Conservation (phyloP, 1,140 invertebrate species). For the Papilio dardanus region DNA sequence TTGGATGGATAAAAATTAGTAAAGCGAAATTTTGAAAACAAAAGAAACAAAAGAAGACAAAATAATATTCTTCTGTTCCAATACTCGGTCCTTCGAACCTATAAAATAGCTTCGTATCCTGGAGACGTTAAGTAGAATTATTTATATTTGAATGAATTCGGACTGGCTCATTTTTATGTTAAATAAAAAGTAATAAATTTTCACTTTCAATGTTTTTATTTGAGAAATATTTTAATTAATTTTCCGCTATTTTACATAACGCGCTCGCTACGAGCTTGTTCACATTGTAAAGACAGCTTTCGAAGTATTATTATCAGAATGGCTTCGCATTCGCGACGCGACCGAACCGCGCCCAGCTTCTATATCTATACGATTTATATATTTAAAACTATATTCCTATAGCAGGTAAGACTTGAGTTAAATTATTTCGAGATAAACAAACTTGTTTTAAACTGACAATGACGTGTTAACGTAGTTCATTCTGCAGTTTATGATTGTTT, state of each 20-base stretch:
- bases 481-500: conserved; percentile 23
- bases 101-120: not conserved
- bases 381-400: conserved; percentile 12
- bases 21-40: not conserved
- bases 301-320: conserved; percentile 32
- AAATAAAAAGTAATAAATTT: conserved; percentile 6
- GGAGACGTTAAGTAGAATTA: not conserved
- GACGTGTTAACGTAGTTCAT: conserved; percentile 28
- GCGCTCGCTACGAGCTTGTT: conserved; percentile 17
- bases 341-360: conserved; percentile 25
- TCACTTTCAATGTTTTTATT: not conserved
- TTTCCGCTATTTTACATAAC: conserved; percentile 27
- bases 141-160: not conserved
- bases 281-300: conserved; percentile 34
- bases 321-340: conserved; percentile 5
- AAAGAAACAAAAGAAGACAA: not conserved
- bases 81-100: not conserved
- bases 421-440: conserved; percentile 30
- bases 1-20: not conserved
- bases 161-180: not conserved
- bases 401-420: conserved; percentile 25
- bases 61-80: not conserved
- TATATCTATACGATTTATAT: conserved; percentile 23
- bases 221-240: not conserved
- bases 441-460: conserved; percentile 33